Evolutionary conservation across 2,888 invertebrate species (phyloP), one percentile per base, ranked within the genome.

Genomic region (Bellardia bayeri): DNA sequence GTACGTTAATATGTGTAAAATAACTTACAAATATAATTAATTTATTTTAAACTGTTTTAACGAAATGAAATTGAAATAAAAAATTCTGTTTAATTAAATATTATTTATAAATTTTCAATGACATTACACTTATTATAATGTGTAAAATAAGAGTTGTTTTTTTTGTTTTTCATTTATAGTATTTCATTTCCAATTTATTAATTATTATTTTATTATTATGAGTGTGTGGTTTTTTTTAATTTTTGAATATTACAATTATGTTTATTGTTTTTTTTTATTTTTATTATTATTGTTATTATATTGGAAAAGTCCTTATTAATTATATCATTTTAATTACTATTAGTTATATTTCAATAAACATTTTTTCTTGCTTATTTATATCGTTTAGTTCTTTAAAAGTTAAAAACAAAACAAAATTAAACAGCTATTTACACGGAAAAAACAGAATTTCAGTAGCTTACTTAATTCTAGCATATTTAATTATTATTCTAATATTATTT

Each of bases 101-200:
- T 80, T 63, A 63, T 51, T 71, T 63, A 61, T 79, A 68, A 16
- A 61, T 61, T 61, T 79, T 58, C 49, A 79, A 69, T 69, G 69
- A 51, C 58, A 79, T 49, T 79, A 4, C 58, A 69, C 58, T 23
- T 23, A 23, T 23, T 23, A 61, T 69, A 58, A 61, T 5, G 23
- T 37, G 37, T 49, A n/a, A 30, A 58, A 58, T 58, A 8, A 51
- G 40, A 23, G 23, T 23, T 63, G 51, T 40, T 49, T 56, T 5
- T 8, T 51, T 49, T 51, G 37, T 9, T 58, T 3, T 8, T 61
- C 58, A 4, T 23, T 68, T 68, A 45, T 68, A 71, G 49, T 71
- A 51, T 61, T 69, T 69, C 61, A 61, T 61, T 69, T 33, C 6
- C 49, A 58, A 58, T 69, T 79, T 49, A 61, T 71, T 54, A 54